Percentiles rank a stretch among this genome's conserved stretches.
phyloP scores from a whole-genome alignment of 2,113 vertebrate genomes.

The Xenotilapia caudafasciata region DNA sequence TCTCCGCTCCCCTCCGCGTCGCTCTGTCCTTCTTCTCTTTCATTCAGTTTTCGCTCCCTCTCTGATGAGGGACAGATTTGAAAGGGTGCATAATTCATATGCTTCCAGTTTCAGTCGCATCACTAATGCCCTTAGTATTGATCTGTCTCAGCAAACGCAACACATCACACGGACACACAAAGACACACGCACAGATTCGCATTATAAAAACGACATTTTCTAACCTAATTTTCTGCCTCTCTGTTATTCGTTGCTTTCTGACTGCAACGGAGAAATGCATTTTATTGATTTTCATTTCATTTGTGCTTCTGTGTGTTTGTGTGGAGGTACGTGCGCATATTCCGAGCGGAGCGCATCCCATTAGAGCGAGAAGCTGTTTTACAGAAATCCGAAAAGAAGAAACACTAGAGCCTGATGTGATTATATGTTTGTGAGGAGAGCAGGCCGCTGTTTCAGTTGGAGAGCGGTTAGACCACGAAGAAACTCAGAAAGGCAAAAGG shows the following conservation, averaged over 20 bases:
- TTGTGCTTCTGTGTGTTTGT: neutral
- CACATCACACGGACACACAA: neutral
- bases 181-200: neutral
- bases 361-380: conserved; percentile 14
- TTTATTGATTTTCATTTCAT: conserved; percentile 43
- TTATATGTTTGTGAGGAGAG: conserved; percentile 7
- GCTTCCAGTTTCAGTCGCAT: conserved; percentile 79
- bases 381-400: neutral
- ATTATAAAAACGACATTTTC: conserved; percentile 23
- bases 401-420: conserved; percentile 10
- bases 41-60: conserved; percentile 24
- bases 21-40: neutral
- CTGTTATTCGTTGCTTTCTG: conserved; percentile 38
- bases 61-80: conserved; percentile 83
- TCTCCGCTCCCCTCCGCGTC: conserved; percentile 73
- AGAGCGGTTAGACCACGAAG: neutral
- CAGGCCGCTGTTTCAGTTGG: neutral
- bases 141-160: conserved; percentile 69
- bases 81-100: conserved; percentile 95
- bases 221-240: conserved; percentile 46
- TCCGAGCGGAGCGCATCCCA: neutral
- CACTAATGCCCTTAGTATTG: conserved; percentile 96
- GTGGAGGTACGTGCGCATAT: neutral
- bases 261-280: conserved; percentile 24
- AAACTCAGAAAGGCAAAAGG: neutral